Base-by-base conservation (phyloP, 2,113 vertebrate species). In the Orientallactaga bullata region DNA sequence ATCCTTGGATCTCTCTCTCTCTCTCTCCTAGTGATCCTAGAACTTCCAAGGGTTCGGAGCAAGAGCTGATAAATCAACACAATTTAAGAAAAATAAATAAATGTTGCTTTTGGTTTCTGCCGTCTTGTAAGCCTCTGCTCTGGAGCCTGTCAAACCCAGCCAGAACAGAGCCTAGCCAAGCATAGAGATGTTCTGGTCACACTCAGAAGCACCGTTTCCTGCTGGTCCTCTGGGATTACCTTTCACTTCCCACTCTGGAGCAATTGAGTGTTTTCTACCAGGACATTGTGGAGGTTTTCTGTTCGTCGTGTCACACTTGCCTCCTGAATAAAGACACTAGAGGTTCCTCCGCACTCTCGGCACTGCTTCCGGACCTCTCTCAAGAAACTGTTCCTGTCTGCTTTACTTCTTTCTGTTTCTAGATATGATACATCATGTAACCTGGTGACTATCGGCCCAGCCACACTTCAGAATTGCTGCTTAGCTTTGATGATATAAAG, bases 361-460 rank as follows among this genome's bases (percentile, higher is more conserved):
- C 47, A 72, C 26, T 5, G 20, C 9, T 73, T 26, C 37, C 65
- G 12, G 28, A 65, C 58, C 82, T 93, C 51, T 58, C 80, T 55
- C 51, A 18, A 80, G 15, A 30, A 80, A 39, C 9, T 39, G 11
- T 30, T 91, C 68, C 91, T 55, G 35, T 89, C 81, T 81, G 47
- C 11, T 60, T 87, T 63, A 12, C 77, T 65, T 68, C 24, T 58
- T 91, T 82, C 74, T 82, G 66, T 69, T 82, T 95, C 61, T 86
- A 61, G 3, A 72, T 76, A 28, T 71, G 61, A 15, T 91, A 55
- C 69, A 61, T 68, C n/a, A 76, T 65, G 66, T 69, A 51, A 71
- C 66, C 83, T 11, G 15, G 90, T n/a, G 7, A 12, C 13, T 91
- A 16, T 74, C 68, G 11, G 90, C 21, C 24, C 39, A 80, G 11